These are phyloP conservation scores for Dasysyrphus albostriatus DNA, from an alignment of 2,888 invertebrate genomes.

Conservation along the genomic window DNA sequence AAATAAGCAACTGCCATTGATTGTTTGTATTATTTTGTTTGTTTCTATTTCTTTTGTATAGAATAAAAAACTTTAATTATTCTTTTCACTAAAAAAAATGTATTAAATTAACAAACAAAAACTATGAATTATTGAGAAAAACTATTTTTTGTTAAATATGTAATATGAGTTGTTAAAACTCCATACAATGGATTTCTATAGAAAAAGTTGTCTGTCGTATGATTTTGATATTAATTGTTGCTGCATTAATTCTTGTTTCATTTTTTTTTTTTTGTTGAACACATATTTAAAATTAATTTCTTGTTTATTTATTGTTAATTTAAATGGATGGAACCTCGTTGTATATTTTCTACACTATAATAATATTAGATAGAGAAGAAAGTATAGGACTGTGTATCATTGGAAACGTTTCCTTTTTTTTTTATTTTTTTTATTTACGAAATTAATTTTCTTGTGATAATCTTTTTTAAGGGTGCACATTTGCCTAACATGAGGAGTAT, in stretches of 20 bases:
- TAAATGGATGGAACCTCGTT: conserved; percentile 60
- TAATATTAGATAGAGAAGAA: conserved; percentile 51
- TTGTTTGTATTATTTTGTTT: conserved; percentile 72
- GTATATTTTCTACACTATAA: conserved; percentile 23
- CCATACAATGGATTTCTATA: conserved; percentile 54
- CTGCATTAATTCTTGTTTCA: conserved; percentile 64
- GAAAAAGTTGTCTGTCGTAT: conserved; percentile 64
- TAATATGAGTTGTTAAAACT: conserved; percentile 44
- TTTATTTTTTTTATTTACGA: background rate
- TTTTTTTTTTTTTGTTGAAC: conserved; percentile 44
- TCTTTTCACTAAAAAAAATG: conserved; percentile 65
- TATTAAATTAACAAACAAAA: conserved; percentile 47
- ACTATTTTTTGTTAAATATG: conserved; percentile 59
- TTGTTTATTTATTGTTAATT: conserved; percentile 66
- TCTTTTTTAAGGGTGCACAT: conserved; percentile 31
- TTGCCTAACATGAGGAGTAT: conserved; percentile 51
- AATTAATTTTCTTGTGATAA: conserved; percentile 11
- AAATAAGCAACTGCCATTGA: conserved; percentile 62
- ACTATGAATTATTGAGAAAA: conserved; percentile 43
- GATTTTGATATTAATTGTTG: conserved; percentile 56
- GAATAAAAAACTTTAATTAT: conserved; percentile 50
- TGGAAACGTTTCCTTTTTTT: conserved; percentile 50
- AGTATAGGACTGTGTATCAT: conserved; percentile 37
- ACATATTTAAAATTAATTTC: conserved; percentile 34
- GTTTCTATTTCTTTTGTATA: conserved; percentile 71